Percentiles rank a stretch among this genome's conserved stretches.
Evolutionary conservation across 2,888 invertebrate genomes (phyloP).

Genomic region (Luperina testacea): DNA sequence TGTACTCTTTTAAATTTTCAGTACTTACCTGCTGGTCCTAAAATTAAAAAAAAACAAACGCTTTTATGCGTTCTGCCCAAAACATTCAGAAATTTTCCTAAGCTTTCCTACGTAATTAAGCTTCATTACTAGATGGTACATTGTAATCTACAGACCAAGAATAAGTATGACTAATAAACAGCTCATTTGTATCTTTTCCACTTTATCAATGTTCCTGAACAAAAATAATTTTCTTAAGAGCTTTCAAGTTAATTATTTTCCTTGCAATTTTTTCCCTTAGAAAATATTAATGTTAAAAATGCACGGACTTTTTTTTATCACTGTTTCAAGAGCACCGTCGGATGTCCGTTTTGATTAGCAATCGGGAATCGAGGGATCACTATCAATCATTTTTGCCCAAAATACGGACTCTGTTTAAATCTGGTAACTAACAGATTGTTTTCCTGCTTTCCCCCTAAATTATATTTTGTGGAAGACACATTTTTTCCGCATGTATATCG

Average conservation of each 20-base stretch:
- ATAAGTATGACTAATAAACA: constrained; percentile 12
- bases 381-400: constrained; percentile 24
- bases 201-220: constrained; percentile 25
- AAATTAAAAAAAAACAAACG: background rate
- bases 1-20: background rate
- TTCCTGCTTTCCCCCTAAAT: constrained; percentile 41
- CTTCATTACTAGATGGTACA: constrained; percentile 9
- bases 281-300: background rate
- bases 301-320: background rate
- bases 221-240: constrained; percentile 37
- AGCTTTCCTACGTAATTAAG: background rate
- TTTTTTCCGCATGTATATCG: constrained; percentile 16
- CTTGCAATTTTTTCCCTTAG: background rate
- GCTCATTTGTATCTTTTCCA: constrained; percentile 29
- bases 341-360: constrained; percentile 4
- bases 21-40: background rate
- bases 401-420: constrained; percentile 42
- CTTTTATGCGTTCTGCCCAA: background rate
- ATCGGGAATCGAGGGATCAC: background rate
- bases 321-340: background rate
- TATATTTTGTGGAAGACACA: constrained; percentile 8
- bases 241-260: constrained; percentile 31
- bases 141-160: constrained; percentile 16
- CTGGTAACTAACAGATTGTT: constrained; percentile 69
- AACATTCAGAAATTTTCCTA: background rate